Base-by-base conservation (phyloP, 2,797 vertebrate genomes). In the Poeciliopsis gracilis region DNA sequence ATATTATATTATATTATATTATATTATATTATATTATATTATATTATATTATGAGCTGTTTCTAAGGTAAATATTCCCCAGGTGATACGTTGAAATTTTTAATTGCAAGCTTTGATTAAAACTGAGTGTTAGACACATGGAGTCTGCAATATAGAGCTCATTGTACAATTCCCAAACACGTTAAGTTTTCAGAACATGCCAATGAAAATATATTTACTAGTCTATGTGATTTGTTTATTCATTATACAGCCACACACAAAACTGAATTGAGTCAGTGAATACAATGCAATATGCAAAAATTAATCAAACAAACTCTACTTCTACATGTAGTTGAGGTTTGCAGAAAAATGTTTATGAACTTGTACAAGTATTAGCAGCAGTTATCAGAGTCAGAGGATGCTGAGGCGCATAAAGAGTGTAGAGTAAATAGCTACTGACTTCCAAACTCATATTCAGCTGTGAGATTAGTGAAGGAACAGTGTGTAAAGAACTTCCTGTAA, bases 1-100 rank as follows among this genome's bases (percentile, higher is more conserved):
- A 55, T 55, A n/a, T 55, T 55, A 55, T 55, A 55, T 55, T 55
- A 55, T 55, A 55, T 55, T 15, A 57, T 57, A 28, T 57, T n/a
- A 57, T 57, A 57, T n/a, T n/a, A 55, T 55, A n/a, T 55, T 55
- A 55, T 55, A 55, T 55, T 55, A 55, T 55, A 55, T 55, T 13
- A 57, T 57, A n/a, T 55, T 41, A 12, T 30, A 4, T 13, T 59
- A n/a, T 59, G n/a, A 59, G 12, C 30, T 15, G 28, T 59, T 28
- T 16, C 57, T 59, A 13, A 57, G 13, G n/a, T 30, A 33, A 9
- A 63, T 33, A 63, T 63, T 33, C 18, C 16, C 59, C 57, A 33
- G 59, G 16, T 36, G 28, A 33, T 33, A 30, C 9, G 16, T 28
- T 59, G 11, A 30, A 30, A 30, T 15, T 6, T 59, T 30, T 30